Evolutionary conservation across 2,797 vertebrate species (phyloP).

Genomic region (Callimico goeldii): DNA sequence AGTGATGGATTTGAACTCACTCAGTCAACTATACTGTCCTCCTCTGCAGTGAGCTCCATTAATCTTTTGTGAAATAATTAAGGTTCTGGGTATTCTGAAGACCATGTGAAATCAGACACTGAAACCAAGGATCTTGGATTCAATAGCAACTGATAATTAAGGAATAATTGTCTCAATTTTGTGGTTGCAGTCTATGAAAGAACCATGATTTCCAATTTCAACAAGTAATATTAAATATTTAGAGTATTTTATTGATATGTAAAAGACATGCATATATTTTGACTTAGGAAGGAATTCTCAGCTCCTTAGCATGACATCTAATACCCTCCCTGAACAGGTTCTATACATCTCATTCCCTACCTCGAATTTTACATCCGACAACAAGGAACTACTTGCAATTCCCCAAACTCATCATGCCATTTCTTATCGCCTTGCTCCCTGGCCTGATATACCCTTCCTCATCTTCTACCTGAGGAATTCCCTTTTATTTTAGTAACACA

Average conservation of each 20-base stretch:
- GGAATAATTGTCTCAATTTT: neutral
- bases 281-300: neutral
- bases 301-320: neutral
- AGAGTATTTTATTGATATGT: neutral
- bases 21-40: neutral
- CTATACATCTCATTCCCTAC: neutral
- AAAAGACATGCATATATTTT: neutral
- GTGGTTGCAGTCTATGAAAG: neutral
- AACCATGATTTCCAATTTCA: neutral
- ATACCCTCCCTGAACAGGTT: neutral
- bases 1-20: neutral
- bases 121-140: neutral
- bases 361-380: neutral
- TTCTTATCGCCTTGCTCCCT: neutral
- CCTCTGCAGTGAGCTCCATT: neutral
- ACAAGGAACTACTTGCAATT: neutral
- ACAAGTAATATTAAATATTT: neutral
- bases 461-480: neutral
- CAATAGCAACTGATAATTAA: neutral
- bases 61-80: neutral
- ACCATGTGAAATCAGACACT: neutral
- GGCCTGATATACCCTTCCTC: neutral
- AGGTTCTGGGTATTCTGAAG: neutral
- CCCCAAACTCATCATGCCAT: neutral
- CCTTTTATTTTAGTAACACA: neutral